Evolutionary conservation across 2,888 invertebrate genomes (phyloP).

Genomic region (Pammene fasciana): DNA sequence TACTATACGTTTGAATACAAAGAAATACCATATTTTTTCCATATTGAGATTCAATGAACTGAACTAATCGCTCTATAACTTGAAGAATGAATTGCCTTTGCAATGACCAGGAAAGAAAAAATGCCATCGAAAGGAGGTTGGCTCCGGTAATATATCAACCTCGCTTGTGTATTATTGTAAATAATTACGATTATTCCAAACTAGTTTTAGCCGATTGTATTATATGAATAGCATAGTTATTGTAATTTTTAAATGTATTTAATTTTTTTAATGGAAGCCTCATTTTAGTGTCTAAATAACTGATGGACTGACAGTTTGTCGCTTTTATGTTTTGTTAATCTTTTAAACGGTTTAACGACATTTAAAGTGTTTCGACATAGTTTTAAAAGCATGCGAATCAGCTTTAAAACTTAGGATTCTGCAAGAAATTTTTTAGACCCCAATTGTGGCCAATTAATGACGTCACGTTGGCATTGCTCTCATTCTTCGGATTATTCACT

Average conservation of each 20-base stretch:
- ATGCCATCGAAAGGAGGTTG: background rate
- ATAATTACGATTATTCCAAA: slow-evolving; percentile 76
- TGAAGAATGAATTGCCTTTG: too few species aligned
- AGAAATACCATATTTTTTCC: too few species aligned
- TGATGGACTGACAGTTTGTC: slow-evolving; percentile 42
- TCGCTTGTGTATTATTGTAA: slow-evolving; percentile 74
- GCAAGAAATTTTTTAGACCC: too few species aligned
- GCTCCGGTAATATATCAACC: slow-evolving; percentile 38
- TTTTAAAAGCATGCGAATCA: too few species aligned
- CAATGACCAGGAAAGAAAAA: too few species aligned
- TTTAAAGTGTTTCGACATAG: background rate
- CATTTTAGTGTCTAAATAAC: slow-evolving; percentile 46
- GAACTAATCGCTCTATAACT: too few species aligned
- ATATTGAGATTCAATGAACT: too few species aligned
- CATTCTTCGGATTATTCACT: too few species aligned
- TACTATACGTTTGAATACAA: too few species aligned
- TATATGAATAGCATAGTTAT: slow-evolving; percentile 72
- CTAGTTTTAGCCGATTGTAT: slow-evolving; percentile 78
- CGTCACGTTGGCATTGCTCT: too few species aligned
- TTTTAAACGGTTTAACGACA: background rate
- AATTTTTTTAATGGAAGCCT: slow-evolving; percentile 60
- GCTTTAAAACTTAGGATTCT: too few species aligned
- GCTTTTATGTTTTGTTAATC: background rate
- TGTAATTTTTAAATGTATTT: slow-evolving; percentile 65
- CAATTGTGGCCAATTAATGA: too few species aligned